Evolutionary conservation across 2,113 vertebrate genomes (phyloP).

Genomic region (Salvator merianae): DNA sequence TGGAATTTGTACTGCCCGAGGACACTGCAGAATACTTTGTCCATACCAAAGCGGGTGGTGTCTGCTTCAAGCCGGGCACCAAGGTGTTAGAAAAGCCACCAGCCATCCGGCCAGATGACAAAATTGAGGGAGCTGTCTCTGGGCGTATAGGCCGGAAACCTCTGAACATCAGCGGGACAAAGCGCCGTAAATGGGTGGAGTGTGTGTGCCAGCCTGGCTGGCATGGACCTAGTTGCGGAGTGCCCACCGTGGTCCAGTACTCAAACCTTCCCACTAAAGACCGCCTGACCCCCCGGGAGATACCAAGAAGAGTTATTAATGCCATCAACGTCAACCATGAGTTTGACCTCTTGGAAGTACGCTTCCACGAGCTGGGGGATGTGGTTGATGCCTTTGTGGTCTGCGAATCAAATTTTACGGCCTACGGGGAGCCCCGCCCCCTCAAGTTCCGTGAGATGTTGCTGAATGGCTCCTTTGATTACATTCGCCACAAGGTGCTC

Average conservation of each 20-base stretch:
- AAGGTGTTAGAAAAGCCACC: conserved; percentile 84
- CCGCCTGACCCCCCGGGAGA: conserved; percentile 85
- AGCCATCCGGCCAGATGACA: conserved; percentile 55
- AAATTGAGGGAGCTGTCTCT: neutral
- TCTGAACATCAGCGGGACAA: conserved; percentile 47
- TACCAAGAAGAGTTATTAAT: conserved; percentile 90
- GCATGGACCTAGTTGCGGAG: conserved; percentile 96
- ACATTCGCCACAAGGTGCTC: conserved; percentile 92
- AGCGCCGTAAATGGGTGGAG: conserved; percentile 88
- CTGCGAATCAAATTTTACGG: conserved; percentile 97
- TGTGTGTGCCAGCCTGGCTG: conserved; percentile 93
- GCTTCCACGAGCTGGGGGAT: conserved; percentile 89
- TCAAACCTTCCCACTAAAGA: conserved; percentile 98
- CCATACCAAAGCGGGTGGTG: conserved; percentile 89
- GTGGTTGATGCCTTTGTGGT: conserved; percentile 93
- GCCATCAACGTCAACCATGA: conserved; percentile 98
- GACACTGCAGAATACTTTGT: conserved; percentile 88
- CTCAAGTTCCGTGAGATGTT: conserved; percentile 90
- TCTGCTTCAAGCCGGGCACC: conserved; percentile 93
- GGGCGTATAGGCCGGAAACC: conserved; percentile 55
- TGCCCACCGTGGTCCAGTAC: conserved; percentile 96
- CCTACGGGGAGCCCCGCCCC: conserved; percentile 90
- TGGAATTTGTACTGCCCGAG: conserved; percentile 80
- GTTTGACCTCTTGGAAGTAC: conserved; percentile 93
- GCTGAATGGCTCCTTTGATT: conserved; percentile 91